Conservation (phyloP, 2,113 vertebrate species). For the Neoarius graeffei region DNA sequence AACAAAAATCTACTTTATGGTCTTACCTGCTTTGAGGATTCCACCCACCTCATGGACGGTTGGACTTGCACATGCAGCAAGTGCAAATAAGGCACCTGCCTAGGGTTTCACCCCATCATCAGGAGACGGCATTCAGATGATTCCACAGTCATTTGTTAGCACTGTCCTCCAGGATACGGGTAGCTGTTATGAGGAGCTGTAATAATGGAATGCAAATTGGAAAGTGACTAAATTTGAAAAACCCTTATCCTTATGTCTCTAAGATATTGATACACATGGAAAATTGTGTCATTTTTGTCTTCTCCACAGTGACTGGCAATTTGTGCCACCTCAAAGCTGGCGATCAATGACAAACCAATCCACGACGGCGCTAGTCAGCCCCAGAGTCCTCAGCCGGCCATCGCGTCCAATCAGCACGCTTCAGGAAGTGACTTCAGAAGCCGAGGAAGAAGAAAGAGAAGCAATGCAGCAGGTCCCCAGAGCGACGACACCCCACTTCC, state of each 20-base stretch:
- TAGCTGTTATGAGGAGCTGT: background rate
- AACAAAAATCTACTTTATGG: background rate
- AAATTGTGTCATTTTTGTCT: background rate
- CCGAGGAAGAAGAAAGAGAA: conserved; percentile 72
- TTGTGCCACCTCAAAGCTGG: conserved; percentile 72
- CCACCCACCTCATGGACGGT: background rate
- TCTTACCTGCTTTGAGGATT: background rate
- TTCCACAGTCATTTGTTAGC: background rate
- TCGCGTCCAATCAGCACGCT: conserved; percentile 76
- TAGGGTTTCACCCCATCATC: background rate
- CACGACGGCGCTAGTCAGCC: conserved; percentile 73
- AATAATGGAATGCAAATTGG: background rate
- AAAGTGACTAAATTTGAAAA: background rate
- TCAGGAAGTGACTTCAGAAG: conserved; percentile 77
- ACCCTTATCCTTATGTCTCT: background rate
- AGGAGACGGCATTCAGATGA: background rate
- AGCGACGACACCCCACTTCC: conserved; percentile 72
- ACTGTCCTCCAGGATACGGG: background rate
- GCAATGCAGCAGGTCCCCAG: conserved; percentile 61
- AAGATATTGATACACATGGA: background rate
- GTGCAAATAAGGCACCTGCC: background rate
- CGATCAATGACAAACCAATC: conserved; percentile 72
- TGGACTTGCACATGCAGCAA: background rate
- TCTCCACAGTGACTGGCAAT: conserved; percentile 71
- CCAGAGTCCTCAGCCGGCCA: conserved; percentile 71